phyloP scores from a whole-genome alignment of 2,113 vertebrate species.

The Trematocara nigrifrons region DNA sequence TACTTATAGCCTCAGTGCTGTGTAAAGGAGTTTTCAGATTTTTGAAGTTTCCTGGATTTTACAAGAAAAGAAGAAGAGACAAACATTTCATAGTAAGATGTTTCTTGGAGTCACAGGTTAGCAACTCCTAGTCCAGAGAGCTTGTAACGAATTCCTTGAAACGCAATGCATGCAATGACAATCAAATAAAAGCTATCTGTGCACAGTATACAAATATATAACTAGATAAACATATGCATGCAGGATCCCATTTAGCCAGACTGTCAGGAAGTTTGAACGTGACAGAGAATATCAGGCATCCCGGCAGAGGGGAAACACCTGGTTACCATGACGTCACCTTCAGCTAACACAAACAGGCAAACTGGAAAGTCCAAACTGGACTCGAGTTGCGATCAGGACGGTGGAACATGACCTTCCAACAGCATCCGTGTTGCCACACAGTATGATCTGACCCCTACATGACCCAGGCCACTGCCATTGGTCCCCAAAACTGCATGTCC shows the following conservation, averaged over 20 bases:
- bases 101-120: neutral
- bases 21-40: neutral
- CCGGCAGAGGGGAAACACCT: constrained; percentile 73
- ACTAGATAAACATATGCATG: neutral
- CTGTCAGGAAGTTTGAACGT: constrained; percentile 64
- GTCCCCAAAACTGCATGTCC: neutral
- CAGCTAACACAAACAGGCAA: constrained; percentile 63
- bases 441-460: constrained; percentile 4
- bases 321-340: constrained; percentile 58
- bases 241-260: neutral
- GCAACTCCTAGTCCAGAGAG: neutral
- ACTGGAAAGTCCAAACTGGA: constrained; percentile 67
- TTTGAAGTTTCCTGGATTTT: neutral
- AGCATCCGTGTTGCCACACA: constrained; percentile 14
- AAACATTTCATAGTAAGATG: neutral
- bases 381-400: neutral
- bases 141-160: neutral
- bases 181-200: neutral
- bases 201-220: neutral
- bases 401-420: constrained; percentile 2
- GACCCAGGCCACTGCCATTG: neutral
- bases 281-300: constrained; percentile 58
- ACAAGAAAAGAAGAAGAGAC: neutral
- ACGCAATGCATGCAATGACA: neutral
- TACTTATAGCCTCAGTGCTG: neutral